Percentiles rank a stretch among this genome's conserved stretches.
Evolutionary conservation across 1,140 invertebrate species (phyloP).

Genomic region (Lanistes nyassanus): DNA sequence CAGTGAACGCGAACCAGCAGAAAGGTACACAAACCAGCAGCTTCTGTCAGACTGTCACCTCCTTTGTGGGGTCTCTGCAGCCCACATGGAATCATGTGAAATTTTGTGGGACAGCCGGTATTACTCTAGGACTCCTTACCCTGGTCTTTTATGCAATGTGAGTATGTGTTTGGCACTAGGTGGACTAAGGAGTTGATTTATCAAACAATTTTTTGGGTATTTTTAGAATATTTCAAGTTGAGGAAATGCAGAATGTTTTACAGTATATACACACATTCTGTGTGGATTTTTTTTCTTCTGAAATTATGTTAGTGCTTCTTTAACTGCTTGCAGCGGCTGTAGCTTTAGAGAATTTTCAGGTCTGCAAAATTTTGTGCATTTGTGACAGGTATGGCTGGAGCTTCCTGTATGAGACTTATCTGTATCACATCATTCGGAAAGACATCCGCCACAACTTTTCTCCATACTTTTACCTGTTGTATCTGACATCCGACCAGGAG

Average conservation of each 20-base stretch:
- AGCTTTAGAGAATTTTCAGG: no score
- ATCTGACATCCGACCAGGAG: slow-evolving; percentile 74
- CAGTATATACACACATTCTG: neutral
- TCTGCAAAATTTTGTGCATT: no score
- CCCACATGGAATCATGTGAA: slow-evolving; percentile 66
- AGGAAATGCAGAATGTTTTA: slow-evolving; percentile 1
- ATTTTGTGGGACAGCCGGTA: slow-evolving; percentile 73
- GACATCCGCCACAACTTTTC: slow-evolving; percentile 98
- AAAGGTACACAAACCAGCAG: neutral
- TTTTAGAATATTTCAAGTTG: neutral
- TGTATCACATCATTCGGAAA: slow-evolving; percentile 91
- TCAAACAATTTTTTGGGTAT: neutral
- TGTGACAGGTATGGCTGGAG: slow-evolving; percentile 80
- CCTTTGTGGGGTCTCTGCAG: slow-evolving; percentile 61
- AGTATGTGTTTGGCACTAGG: slow-evolving; percentile 22
- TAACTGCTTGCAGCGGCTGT: no score
- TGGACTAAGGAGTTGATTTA: no score
- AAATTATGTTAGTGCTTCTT: neutral
- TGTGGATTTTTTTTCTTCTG: neutral
- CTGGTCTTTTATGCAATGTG: slow-evolving; percentile 47
- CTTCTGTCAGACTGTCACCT: slow-evolving; percentile 68
- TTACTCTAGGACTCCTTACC: slow-evolving; percentile 46
- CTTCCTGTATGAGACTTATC: slow-evolving; percentile 90
- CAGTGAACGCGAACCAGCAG: neutral
- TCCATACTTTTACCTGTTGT: slow-evolving; percentile 93